Percentiles rank a stretch among this genome's conserved stretches.
Evolutionary conservation across 1,140 invertebrate species (phyloP).

Genomic region (Rhynchophorus ferrugineus): DNA sequence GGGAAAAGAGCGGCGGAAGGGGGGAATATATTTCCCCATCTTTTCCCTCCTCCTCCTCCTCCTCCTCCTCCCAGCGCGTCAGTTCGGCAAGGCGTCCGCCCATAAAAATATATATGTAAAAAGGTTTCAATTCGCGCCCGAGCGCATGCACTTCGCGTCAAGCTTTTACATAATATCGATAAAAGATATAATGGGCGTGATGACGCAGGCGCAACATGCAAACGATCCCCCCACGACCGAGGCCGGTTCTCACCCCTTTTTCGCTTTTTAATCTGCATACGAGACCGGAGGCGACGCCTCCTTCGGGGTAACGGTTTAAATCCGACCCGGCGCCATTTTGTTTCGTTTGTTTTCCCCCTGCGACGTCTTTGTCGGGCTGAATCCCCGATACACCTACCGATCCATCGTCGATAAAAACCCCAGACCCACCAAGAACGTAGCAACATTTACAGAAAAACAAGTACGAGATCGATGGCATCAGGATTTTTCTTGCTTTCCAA

Average conservation of each 20-base stretch:
- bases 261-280: constrained; percentile 38
- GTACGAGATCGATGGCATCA: too few relatives aligned
- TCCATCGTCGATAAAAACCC: too few relatives aligned
- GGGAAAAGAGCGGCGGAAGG: too few relatives aligned
- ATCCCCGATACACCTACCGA: too few relatives aligned
- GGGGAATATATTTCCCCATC: too few relatives aligned
- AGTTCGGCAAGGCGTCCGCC: constrained; percentile 6
- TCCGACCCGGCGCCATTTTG: constrained; percentile 10
- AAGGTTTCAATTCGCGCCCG: constrained; percentile 34
- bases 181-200: constrained; percentile 37
- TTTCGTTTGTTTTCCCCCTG: not conserved
- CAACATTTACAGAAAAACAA: too few relatives aligned
- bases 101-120: constrained; percentile 39
- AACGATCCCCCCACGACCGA: constrained; percentile 20
- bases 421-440: too few relatives aligned
- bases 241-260: constrained; percentile 7
- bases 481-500: too few relatives aligned
- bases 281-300: constrained; percentile 17
- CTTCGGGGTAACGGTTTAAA: constrained; percentile 9
- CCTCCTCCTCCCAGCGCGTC: not conserved
- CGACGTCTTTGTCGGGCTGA: not conserved
- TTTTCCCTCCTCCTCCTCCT: not conserved
- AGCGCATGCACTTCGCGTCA: constrained; percentile 22
- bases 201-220: constrained; percentile 35
- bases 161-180: constrained; percentile 39